Conservation (phyloP, 1,140 invertebrate species). For the Calliopsis andreniformis region DNA sequence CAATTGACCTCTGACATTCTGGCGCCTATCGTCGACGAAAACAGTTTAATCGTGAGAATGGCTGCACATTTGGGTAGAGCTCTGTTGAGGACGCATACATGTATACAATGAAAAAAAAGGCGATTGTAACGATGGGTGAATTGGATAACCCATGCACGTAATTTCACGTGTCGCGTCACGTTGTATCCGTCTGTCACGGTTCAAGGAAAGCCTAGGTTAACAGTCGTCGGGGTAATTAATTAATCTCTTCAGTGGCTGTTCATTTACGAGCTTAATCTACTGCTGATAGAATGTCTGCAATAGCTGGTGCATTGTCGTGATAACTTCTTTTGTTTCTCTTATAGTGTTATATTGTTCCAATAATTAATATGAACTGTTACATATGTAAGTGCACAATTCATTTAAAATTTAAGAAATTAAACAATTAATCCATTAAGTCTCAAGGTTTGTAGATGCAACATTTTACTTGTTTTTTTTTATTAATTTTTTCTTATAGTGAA, state of each 20-base stretch:
- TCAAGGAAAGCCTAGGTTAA: background rate
- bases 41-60: conserved; percentile 5
- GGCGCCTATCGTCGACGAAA: background rate
- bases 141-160: background rate
- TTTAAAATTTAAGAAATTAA: no score
- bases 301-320: no score
- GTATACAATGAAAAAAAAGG: background rate
- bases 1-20: background rate
- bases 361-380: no score
- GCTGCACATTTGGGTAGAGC: background rate
- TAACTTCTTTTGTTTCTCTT: no score
- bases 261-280: no score
- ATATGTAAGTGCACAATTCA: no score
- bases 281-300: no score
- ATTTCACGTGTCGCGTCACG: background rate
- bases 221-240: background rate
- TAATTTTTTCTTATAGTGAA: no score
- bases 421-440: no score
- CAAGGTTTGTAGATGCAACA: no score
- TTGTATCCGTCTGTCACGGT: background rate
- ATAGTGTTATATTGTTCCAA: no score
- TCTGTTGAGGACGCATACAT: background rate
- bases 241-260: background rate
- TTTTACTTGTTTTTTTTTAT: no score
- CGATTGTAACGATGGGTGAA: background rate